Evolutionary conservation across 2,888 invertebrate genomes (phyloP), one percentile per base, ranked within the genome.

Genomic region (Athalia cordata): DNA sequence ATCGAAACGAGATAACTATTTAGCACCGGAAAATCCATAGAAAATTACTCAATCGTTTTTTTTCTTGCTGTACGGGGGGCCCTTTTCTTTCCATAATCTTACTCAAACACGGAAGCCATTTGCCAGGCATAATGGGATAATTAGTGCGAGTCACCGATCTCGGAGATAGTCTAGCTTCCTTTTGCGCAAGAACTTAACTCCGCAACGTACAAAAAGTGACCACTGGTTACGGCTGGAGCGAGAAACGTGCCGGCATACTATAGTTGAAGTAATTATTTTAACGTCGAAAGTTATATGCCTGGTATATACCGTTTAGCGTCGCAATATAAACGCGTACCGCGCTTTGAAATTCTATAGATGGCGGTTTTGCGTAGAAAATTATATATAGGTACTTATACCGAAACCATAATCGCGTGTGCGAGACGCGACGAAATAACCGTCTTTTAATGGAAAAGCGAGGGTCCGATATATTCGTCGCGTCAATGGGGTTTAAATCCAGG

Each of bases 91-190:
- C 66, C 45, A 49, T 59, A 29, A 29, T 45, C 66, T 45, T 57
- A 59, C 76, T 65, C 7, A 77, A 77, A 77, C 85, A 84, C 87
- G 87, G 87, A 88, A 88, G 86, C 85, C 85, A 87, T 88, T 88
- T 87, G 86, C 88, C 87, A 86, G 85, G 84, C 82, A 84, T 85
- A 85, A 86, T 87, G 85, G 84, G 84, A 84, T 88, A 88, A 88
- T 88, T 88, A 88, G 86, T 86, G 86, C 85, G 86, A 86, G 85
- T 84, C 86, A 83, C 84, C 85, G 88, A 88, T 87, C 83, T 84
- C 79, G 81, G 82, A 83, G 83, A 85, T 85, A 84, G 62, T 15
- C 62, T 29, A 81, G 80, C 80, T 81, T 80, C 81, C 80, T 82
- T 80, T 80, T 67, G 79, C 80, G 79, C 81, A 80, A 80, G 77